phyloP scores from a whole-genome alignment of 2,113 vertebrate genomes.

The Nibea albiflora region DNA sequence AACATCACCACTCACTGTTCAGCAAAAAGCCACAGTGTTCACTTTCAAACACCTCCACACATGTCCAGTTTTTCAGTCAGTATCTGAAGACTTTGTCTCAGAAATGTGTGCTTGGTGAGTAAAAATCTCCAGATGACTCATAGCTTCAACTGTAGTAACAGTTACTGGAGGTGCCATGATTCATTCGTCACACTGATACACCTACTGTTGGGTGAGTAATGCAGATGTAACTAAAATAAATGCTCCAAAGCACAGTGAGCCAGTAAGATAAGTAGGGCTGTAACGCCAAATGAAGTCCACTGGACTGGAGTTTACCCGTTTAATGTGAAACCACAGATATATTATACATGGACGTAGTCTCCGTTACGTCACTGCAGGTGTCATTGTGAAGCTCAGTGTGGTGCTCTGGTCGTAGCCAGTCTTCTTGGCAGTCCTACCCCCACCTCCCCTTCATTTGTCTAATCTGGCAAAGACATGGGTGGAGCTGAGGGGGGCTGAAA shows the following conservation, averaged over 20 bases:
- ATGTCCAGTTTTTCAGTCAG: background rate
- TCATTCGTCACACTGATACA: slow-evolving; percentile 1
- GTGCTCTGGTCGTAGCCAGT: no score
- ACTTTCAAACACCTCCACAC: background rate
- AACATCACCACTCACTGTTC: slow-evolving; percentile 5
- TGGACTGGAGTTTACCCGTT: background rate
- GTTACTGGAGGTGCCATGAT: slow-evolving; percentile 5
- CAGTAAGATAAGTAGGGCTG: no score
- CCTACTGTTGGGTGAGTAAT: background rate
- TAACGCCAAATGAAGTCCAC: background rate
- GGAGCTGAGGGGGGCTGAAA: no score
- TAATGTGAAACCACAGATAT: background rate
- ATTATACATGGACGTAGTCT: no score
- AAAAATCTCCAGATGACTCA: slow-evolving; percentile 25
- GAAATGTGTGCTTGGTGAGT: background rate
- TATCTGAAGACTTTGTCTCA: no score
- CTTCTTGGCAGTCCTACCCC: no score
- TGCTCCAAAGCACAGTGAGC: background rate
- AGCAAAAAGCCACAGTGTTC: background rate
- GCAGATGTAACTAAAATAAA: slow-evolving; percentile 2
- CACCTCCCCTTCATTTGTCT: no score
- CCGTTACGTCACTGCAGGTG: no score
- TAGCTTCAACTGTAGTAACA: slow-evolving; percentile 21
- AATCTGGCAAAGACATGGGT: no score
- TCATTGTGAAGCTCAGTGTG: no score